Conservation (phyloP, 1,140 invertebrate species). For the Sycophaga agraensis region DNA sequence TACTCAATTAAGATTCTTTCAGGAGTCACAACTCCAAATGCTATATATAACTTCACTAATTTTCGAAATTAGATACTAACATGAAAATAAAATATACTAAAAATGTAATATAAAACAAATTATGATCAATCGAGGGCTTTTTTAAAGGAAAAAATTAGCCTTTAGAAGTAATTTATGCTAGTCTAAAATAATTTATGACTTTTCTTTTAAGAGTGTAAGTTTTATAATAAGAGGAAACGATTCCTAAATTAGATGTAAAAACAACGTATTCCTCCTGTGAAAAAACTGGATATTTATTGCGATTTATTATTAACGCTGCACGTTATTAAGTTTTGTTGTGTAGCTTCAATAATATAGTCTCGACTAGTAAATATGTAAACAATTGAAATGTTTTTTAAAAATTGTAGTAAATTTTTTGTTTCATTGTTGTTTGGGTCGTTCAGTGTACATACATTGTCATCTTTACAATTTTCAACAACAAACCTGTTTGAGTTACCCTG, state of each 20-base stretch:
- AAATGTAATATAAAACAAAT: constrained; percentile 24
- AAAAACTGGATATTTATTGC: constrained; percentile 8
- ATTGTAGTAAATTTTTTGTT: too few relatives aligned
- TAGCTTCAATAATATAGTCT: constrained; percentile 1
- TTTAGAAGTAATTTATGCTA: neutral
- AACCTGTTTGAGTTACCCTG: too few relatives aligned
- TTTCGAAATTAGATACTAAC: constrained; percentile 8
- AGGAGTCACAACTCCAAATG: constrained; percentile 1
- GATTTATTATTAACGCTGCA: neutral
- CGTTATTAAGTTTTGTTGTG: neutral
- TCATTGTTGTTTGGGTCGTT: neutral
- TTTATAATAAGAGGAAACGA: constrained; percentile 1
- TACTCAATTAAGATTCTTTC: constrained; percentile 21
- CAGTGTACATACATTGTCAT: too few relatives aligned
- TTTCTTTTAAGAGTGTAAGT: too few relatives aligned
- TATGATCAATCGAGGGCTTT: constrained; percentile 14
- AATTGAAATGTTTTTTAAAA: neutral
- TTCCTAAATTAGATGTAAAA: constrained; percentile 7
- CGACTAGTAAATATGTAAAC: constrained; percentile 2
- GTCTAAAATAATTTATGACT: neutral
- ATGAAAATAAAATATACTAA: constrained; percentile 1
- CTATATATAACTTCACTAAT: constrained; percentile 23
- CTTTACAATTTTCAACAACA: too few relatives aligned
- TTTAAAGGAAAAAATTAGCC: constrained; percentile 17
- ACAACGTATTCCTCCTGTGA: neutral